Evolutionary conservation across 2,797 vertebrate species (phyloP), one percentile per base, ranked within the genome.

Genomic region (Peromyscus melanophrys): DNA sequence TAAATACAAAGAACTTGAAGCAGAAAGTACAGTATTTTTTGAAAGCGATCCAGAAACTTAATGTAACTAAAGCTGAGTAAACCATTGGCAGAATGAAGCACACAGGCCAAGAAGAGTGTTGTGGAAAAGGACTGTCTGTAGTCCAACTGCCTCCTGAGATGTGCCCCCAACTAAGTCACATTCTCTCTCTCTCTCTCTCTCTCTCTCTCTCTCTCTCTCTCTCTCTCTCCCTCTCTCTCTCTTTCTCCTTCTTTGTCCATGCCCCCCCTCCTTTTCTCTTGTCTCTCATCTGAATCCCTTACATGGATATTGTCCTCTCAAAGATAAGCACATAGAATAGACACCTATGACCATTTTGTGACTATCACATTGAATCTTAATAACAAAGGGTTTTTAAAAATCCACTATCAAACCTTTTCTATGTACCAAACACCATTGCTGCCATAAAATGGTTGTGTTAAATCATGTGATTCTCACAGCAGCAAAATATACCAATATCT

Each of bases 281-380:
- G 31, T 10, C 17, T 59, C 4, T 40, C 71, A 46, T 34, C 43
- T 71, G 65, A 65, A 46, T 77, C 71, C 40, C 69, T 86, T 37
- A 92, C 86, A 95, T 78, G 84, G 73, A 78, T 43, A 88, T 49
- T 40, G 11, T 9, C 40, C 34, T 76, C 78, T 37, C 94, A 77
- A 87, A 49, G 40, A 75, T 21, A 94, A 95, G 92, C 13, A 77
- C n/a, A 49, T 69, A 23, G 82, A 96, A 78, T 14, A 65, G 59
- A 76, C 31, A 21, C 31, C 78, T 89, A 40, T 40, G 37, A 86
- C 52, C 21, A 46, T 92, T 90, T 93, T 92, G 49, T 95, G 46
- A 88, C 52, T 69, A 75, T 85, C 65, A 31, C 52, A 87, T 82
- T 80, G 87, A 90, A 94, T 83, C 46, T 71, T 84, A 92, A n/a